Evolutionary conservation across 2,888 invertebrate genomes (phyloP).

Genomic region (Osedax fenrisi): DNA sequence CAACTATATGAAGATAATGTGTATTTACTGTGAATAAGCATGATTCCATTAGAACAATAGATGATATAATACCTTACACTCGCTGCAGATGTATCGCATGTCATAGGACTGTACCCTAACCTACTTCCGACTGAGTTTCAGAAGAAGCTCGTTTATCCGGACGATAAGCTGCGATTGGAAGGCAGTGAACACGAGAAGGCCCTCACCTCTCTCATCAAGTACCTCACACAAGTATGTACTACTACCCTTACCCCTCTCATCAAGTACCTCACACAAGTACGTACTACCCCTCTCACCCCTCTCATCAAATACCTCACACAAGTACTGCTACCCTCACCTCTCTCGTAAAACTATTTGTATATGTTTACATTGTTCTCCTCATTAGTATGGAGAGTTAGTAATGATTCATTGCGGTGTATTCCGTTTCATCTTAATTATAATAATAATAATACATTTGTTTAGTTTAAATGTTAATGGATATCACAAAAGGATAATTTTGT

Average conservation of each 20-base stretch:
- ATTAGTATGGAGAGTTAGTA: too few species aligned
- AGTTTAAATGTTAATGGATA: too few species aligned
- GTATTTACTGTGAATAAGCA: not conserved
- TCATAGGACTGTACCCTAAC: constrained; percentile 84
- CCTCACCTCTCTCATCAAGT: constrained; percentile 73
- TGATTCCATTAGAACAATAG: too few species aligned
- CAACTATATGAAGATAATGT: not conserved
- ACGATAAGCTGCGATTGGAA: constrained; percentile 58
- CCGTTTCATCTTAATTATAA: not conserved
- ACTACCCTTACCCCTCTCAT: constrained; percentile 67
- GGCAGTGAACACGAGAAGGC: constrained; percentile 77
- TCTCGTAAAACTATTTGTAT: constrained; percentile 59
- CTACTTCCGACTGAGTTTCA: constrained; percentile 59
- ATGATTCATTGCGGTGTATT: too few species aligned
- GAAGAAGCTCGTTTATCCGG: constrained; percentile 54
- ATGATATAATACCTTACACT: too few species aligned
- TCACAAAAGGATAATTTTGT: too few species aligned
- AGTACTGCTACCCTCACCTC: constrained; percentile 61
- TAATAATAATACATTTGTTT: too few species aligned
- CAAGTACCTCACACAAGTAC: constrained; percentile 70
- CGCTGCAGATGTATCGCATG: constrained; percentile 71
- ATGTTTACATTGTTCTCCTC: too few species aligned
- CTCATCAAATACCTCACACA: constrained; percentile 78
- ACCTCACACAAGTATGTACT: constrained; percentile 62
- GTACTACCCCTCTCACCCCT: constrained; percentile 59